Evolutionary conservation across 2,888 invertebrate genomes (phyloP), one percentile per base, ranked within the genome.

Genomic region (Ophioninae sp.): DNA sequence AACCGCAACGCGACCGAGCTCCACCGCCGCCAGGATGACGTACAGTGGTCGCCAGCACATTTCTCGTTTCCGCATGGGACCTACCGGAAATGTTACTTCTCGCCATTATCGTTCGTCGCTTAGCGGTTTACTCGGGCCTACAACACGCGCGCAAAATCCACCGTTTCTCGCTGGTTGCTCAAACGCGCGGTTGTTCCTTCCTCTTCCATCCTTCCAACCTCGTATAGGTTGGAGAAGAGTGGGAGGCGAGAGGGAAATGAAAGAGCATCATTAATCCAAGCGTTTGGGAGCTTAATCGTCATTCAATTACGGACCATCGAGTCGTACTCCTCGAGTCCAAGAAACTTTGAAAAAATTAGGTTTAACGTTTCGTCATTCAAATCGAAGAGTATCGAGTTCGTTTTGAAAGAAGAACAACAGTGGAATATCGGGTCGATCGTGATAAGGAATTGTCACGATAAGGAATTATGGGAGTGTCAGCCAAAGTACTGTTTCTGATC

Each of bases 71-170:
- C 83, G 78, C 78, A 75, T 79, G 78, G 81, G 71, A 78, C 67
- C 83, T 78, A 80, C 80, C 83, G 83, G 83, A 84, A 84, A 84
- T 81, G 83, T 84, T 81, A 84, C 83, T 84, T 84, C 83, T 81
- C 83, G 81, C 83, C 81, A 84, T 84, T 84, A 84, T 84, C 83
- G 83, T 84, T 84, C 83, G 78, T 84, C 83, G 83, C 83, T 84
- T 84, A 84, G 83, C 74, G 83, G 83, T 84, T 84, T 81, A 67
- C 73, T 78, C 77, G 67, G 37, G 59, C 76, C 76, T 44, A 77
- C 65, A 65, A 23, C 68, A 61, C 17, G 10, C 22, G 44, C 44
- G 67, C 67, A 56, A 30, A 59, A 68, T 23, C 68, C 59, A 41
- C 20, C 77, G 23, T 61, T 64, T 59, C 77, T 61, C 65, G 39